Base-by-base conservation (phyloP, 2,888 invertebrate genomes). In the Drosophila nigricruria region DNA sequence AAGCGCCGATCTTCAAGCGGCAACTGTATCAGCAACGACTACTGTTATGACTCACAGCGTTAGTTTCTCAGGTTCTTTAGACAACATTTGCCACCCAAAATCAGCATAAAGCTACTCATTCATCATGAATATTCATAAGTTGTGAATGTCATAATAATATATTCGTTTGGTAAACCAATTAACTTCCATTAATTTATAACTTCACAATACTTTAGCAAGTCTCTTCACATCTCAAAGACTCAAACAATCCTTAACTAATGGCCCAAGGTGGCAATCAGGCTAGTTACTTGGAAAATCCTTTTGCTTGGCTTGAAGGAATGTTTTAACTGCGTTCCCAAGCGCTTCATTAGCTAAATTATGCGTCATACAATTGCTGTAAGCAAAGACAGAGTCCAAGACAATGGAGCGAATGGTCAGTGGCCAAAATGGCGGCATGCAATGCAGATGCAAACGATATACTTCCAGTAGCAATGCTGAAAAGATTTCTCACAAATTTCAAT, bases 401-500 rank as follows among this genome's bases (percentile, higher is more conserved):
- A 74, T 84, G 80, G 72, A 58, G 34, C 56, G 49, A 73, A 76
- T 79, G 82, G 77, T 58, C 59, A 81, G 67, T 62, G 68, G 58
- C 64, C 88, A 88, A 84, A 84, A 84, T 84, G 84, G 84, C 84
- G 86, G 88, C 84, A 83, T 65, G 86, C 81, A 86, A 69, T 77
- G 54, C 82, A 79, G 88, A 88, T 84, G 83, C 88, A 86, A 86
- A 89, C 87, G 84, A 88, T 84, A 84, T 88, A 79, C 38, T 40
- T 56, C 49, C 63, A 70, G 80, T 70, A 67, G 77, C 74, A 69
- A 71, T 63, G 71, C 63, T 68, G 56, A 68, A 83, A 79, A 88
- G 90, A 88, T 90, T 88, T 90, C 90, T 89, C 84, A 81, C 87
- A 89, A 90, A 83, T 88, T 83, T 88, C 88, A 88, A 83, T 88